Conservation (phyloP, 2,797 vertebrate genomes). For the Danio tinwini region DNA sequence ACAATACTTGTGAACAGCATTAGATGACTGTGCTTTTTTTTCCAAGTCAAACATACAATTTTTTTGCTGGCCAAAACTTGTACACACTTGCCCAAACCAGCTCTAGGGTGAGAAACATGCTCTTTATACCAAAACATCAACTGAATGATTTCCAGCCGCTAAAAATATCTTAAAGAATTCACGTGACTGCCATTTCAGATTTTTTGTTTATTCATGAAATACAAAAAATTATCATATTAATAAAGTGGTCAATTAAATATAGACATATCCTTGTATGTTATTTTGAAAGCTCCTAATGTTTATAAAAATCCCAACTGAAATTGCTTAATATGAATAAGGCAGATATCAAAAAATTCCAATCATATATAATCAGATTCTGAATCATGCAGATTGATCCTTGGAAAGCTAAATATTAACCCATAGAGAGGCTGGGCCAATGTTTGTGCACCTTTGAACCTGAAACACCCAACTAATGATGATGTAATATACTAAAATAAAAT, state of each 20-base stretch:
- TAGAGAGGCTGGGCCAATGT: background rate
- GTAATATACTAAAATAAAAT: background rate
- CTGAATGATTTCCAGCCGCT: background rate
- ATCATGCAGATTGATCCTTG: background rate
- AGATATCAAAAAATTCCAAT: background rate
- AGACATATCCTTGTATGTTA: background rate
- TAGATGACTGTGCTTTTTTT: too few species aligned
- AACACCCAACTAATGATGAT: background rate
- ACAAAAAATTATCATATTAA: background rate
- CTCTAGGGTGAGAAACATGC: background rate
- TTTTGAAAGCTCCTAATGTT: background rate
- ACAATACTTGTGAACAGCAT: too few species aligned
- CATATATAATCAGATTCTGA: background rate
- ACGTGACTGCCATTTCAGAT: background rate
- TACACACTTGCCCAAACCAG: slow-evolving; percentile 1
- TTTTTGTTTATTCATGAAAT: too few species aligned
- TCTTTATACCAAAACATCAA: background rate
- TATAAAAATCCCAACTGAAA: background rate
- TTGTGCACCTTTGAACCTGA: background rate
- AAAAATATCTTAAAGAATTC: background rate
- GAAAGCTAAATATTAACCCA: slow-evolving; percentile 12
- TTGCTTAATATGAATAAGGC: background rate
- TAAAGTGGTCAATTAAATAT: background rate
- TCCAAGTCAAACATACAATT: background rate
- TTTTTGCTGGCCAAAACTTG: slow-evolving; percentile 2